These are phyloP conservation scores for Nymphalis io DNA, from an alignment of 1,140 invertebrate species.

Conservation along the genomic window DNA sequence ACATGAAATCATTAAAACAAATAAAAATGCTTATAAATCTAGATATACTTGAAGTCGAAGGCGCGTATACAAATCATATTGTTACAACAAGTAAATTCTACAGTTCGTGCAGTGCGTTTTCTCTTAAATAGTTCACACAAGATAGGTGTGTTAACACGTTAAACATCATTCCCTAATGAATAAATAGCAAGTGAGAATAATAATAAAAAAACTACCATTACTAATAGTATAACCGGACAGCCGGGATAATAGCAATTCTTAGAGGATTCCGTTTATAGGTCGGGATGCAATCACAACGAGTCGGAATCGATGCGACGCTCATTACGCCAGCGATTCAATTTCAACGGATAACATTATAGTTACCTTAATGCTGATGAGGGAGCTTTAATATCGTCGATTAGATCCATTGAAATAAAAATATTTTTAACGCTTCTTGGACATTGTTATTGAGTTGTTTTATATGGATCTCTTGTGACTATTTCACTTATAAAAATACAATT, in stretches of 20 bases:
- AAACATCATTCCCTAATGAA: neutral
- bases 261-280: constrained; percentile 25
- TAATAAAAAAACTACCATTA: neutral
- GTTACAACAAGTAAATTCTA: too few species aligned
- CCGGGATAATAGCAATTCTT: constrained; percentile 24
- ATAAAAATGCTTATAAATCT: too few species aligned
- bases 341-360: constrained; percentile 34
- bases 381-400: constrained; percentile 16
- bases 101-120: too few species aligned
- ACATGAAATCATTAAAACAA: too few species aligned
- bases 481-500: too few species aligned
- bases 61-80: too few species aligned
- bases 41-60: too few species aligned
- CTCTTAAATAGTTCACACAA: too few species aligned
- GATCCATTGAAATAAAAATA: constrained; percentile 8
- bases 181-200: neutral
- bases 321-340: constrained; percentile 40
- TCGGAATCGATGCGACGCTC: constrained; percentile 31
- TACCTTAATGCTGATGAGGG: constrained; percentile 41
- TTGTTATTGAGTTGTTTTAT: neutral
- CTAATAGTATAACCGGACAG: neutral
- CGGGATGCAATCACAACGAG: constrained; percentile 21
- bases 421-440: neutral
- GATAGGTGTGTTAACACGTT: neutral
- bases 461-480: neutral